A percentile compares a stretch with the other conserved stretches of the same genome.
phyloP scores from a whole-genome alignment of 2,888 invertebrate genomes.

The Camptogramma bilineatum region DNA sequence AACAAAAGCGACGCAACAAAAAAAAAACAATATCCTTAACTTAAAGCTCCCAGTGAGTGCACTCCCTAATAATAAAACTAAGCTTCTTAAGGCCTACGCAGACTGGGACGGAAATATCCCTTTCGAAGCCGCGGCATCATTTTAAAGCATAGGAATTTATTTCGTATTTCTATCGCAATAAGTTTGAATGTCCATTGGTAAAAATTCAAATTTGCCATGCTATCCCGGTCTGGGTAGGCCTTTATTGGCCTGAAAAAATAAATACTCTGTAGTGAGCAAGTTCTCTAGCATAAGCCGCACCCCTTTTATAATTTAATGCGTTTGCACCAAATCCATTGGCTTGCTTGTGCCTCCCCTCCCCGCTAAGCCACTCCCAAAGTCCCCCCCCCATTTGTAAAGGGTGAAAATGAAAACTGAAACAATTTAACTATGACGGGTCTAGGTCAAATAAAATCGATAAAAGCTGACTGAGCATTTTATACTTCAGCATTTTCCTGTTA shows the following conservation, averaged over 20 bases:
- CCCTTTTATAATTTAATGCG: constrained; percentile 12
- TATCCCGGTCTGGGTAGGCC: too few species aligned
- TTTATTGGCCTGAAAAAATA: neutral
- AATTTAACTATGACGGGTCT: neutral
- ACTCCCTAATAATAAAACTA: too few species aligned
- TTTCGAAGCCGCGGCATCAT: too few species aligned
- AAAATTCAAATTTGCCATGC: too few species aligned
- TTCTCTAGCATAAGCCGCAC: neutral
- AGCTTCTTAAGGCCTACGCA: too few species aligned
- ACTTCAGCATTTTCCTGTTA: neutral
- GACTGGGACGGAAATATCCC: too few species aligned
- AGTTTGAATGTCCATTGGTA: too few species aligned
- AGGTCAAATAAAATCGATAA: neutral
- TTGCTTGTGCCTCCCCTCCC: neutral
- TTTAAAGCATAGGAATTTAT: too few species aligned
- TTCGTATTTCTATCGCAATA: too few species aligned
- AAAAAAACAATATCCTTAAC: too few species aligned
- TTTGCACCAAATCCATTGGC: neutral
- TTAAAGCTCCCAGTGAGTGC: too few species aligned
- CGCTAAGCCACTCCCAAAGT: constrained; percentile 6
- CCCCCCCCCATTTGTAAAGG: neutral
- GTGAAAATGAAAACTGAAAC: neutral
- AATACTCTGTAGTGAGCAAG: neutral
- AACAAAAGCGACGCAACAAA: too few species aligned
- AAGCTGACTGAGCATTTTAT: neutral